phyloP scores from a whole-genome alignment of 2,888 invertebrate species.

The Eristalinus sepulchralis region DNA sequence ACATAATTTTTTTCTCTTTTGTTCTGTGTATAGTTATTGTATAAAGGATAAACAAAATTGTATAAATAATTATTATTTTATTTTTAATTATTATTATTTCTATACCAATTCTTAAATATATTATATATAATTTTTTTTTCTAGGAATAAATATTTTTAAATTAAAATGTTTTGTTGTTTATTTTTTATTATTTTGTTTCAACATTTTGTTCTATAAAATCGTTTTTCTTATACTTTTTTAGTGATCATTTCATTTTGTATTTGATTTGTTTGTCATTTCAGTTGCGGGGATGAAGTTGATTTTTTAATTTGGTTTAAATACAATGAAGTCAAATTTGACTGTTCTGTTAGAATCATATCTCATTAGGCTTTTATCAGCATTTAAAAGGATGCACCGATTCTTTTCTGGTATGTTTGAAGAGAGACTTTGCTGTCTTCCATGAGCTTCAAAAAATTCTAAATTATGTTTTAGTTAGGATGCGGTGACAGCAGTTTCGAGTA shows the following conservation, averaged over 20 bases:
- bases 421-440: too few species aligned
- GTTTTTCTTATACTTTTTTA: neutral
- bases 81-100: slow-evolving; percentile 70
- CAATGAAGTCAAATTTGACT: too few species aligned
- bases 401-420: too few species aligned
- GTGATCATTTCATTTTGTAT: neutral
- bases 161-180: slow-evolving; percentile 49
- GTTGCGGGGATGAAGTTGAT: too few species aligned
- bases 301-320: too few species aligned
- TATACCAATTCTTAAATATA: slow-evolving; percentile 67
- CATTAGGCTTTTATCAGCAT: too few species aligned
- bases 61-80: slow-evolving; percentile 67
- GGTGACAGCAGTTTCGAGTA: too few species aligned
- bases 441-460: too few species aligned
- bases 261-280: too few species aligned
- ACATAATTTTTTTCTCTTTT: slow-evolving; percentile 31
- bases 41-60: slow-evolving; percentile 61
- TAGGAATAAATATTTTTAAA: slow-evolving; percentile 72
- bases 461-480: too few species aligned
- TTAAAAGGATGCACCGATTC: too few species aligned
- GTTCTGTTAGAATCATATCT: too few species aligned
- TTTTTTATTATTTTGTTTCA: slow-evolving; percentile 5
- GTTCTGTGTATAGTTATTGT: slow-evolving; percentile 69
- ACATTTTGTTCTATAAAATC: neutral
- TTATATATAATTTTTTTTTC: slow-evolving; percentile 62